Base-by-base conservation (phyloP, 2,113 vertebrate genomes). In the Astatotilapia flaviijosephi region DNA sequence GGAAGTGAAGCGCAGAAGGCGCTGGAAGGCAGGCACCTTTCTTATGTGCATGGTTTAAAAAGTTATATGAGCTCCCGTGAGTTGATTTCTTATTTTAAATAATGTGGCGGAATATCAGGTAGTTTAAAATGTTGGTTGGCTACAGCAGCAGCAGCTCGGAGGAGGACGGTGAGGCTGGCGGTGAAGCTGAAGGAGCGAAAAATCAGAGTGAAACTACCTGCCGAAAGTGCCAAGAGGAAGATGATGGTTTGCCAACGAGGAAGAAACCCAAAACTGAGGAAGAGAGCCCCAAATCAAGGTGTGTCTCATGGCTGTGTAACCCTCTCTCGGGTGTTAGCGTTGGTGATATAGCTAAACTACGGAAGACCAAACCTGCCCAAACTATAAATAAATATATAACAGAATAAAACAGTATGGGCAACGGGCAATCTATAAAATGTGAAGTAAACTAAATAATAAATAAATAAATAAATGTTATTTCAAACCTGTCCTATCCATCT, bases 81-180 rank as follows among this genome's bases (percentile, higher is more conserved):
- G 6, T 40, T 21, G 37, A 33, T 19, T 14, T 7, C 5, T 17
- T 40, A 17, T 35, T 45, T 3, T 31, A 19, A 42, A 45, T 5
- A 28, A 55, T 47, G 81, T 49, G 5, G 6, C 47, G 40, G 47
- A 79, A 47, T 17, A 37, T 7, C 31, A 4, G 26, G 6, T 6
- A 4, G 12, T 40, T 5, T 5, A 55, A 13, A 31, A 97, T 97
- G 96, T 83, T 97, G 19, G 96, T 96, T 3, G 91, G 88, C 42
- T 97, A 97, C 91, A 97, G 96, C 91, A 83, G 96, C 91, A 87
- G 96, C 92, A 96, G 96, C 83, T 96, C 96, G 3, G 96, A 96
- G 56, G 96, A 97, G 2, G 96, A 96, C 23, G 10, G 23, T 9
- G 94, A 93, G 31, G 54, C 60, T 19, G 12, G 37, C n/a, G 56